Conservation (phyloP, 2,797 vertebrate genomes). For the Sphaeramia orbicularis region DNA sequence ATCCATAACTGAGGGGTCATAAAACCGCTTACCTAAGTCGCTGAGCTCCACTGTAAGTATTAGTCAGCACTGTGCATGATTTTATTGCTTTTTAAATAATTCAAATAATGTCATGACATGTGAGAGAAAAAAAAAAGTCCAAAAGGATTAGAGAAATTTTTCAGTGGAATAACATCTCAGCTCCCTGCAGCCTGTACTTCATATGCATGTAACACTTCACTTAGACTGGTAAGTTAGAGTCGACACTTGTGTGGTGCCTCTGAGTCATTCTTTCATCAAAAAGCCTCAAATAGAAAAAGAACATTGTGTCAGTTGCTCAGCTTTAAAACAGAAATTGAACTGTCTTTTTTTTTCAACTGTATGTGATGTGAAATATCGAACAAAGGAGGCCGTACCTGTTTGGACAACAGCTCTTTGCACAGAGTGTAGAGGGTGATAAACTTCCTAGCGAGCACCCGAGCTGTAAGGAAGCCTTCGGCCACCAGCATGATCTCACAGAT, state of each 20-base stretch:
- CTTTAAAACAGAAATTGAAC: conserved; percentile 32
- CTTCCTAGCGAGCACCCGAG: conserved; percentile 90
- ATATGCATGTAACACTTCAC: conserved; percentile 36
- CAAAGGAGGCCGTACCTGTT: conserved; percentile 87
- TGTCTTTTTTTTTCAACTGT: not conserved
- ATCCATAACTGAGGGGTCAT: conserved; percentile 58
- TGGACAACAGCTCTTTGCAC: conserved; percentile 96
- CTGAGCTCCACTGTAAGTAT: conserved; percentile 30
- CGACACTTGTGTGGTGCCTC: conserved; percentile 14
- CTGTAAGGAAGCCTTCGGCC: conserved; percentile 94
- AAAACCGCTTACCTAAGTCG: conserved; percentile 46
- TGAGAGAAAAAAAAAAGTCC: conserved; percentile 29
- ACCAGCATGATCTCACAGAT: conserved; percentile 99
- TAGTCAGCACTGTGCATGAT: conserved; percentile 40
- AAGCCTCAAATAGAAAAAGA: conserved; percentile 21
- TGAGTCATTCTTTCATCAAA: conserved; percentile 38
- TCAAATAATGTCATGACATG: conserved; percentile 33
- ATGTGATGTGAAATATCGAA: not conserved
- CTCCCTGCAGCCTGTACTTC: conserved; percentile 32
- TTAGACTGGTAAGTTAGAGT: conserved; percentile 4
- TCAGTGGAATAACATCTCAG: conserved; percentile 32
- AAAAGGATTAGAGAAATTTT: conserved; percentile 35
- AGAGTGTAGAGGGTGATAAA: conserved; percentile 95
- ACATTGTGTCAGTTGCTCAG: conserved; percentile 21
- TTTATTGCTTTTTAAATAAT: conserved; percentile 49